These are phyloP conservation scores for Saimiri boliviensis DNA, from an alignment of 2,113 vertebrate species.

Conservation along the genomic window DNA sequence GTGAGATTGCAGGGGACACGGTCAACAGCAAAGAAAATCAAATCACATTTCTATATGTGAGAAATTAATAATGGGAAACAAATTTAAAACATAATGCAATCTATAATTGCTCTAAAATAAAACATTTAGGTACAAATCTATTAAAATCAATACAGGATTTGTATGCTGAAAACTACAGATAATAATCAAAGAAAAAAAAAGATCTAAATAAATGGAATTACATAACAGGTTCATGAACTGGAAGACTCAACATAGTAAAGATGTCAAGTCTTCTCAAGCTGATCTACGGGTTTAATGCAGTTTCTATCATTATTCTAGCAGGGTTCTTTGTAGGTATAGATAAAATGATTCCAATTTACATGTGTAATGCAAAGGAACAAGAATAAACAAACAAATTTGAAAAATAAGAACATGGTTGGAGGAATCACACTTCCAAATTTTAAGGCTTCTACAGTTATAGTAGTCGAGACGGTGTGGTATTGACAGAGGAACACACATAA, in stretches of 20 bases:
- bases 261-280: not conserved
- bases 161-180: not conserved
- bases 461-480: not conserved
- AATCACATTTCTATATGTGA: not conserved
- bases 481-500: not conserved
- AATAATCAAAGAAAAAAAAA: not conserved
- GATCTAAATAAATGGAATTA: not conserved
- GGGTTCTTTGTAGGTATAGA: not conserved
- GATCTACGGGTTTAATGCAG: not conserved
- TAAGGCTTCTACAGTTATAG: not conserved
- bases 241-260: not conserved
- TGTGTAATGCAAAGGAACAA: not conserved
- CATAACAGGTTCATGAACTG: not conserved
- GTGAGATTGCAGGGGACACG: not conserved
- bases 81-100: not conserved
- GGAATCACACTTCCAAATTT: not conserved
- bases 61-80: not conserved
- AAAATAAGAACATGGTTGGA: not conserved
- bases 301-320: not conserved
- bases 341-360: not conserved
- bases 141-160: not conserved
- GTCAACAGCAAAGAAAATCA: not conserved
- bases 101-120: not conserved
- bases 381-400: not conserved
- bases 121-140: not conserved